Evolutionary conservation across 2,888 invertebrate species (phyloP), one percentile per base, ranked within the genome.

Genomic region (Mesochorus sp.): DNA sequence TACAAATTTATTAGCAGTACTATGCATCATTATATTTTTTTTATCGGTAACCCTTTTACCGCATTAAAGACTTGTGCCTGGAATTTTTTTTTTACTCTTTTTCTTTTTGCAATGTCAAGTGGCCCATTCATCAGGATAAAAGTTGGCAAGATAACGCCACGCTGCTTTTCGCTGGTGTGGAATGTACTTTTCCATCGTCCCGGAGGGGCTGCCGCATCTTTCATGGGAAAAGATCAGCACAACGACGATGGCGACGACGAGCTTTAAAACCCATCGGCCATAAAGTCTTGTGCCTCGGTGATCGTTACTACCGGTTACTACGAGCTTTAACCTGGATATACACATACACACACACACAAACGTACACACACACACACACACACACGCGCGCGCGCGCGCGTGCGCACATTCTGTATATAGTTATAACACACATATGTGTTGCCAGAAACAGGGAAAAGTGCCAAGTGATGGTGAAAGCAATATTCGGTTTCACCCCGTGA

Each of bases 251-350:
- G 26, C 55, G 66, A 61, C 59, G 61, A 73, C 55, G 68, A 73
- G 73, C 77, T 68, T 77, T 57, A 62, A 49, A 79, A 76, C 61
- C 79, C 66, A 75, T 72, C 66, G 67, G 66, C 73, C 55, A 70
- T 80, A 79, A 79, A 79, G 66, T 76, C 72, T 68, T 47, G 62
- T 68, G 47, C 28, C 49, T 51, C 59, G 49, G 53, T 67, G 77
- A 77, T 42, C 77, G 72, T 62, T 68, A 57, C 68, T 51, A 39
- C 39, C 62, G 51, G 62, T 68, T 62, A 57, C 62, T 47, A 19
- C 62, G 21, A 57, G 62, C 67, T 68, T 55, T 37, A 57, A 44
- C 19, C 59, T 51, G 19, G 34, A 21, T 39, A n/a, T n/a, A n/a
- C n/a, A n/a, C n/a, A n/a, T n/a, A n/a, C n/a, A n/a, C n/a, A n/a